Conservation (phyloP, 2,888 invertebrate genomes). For the Gandaritis pyraliata region DNA sequence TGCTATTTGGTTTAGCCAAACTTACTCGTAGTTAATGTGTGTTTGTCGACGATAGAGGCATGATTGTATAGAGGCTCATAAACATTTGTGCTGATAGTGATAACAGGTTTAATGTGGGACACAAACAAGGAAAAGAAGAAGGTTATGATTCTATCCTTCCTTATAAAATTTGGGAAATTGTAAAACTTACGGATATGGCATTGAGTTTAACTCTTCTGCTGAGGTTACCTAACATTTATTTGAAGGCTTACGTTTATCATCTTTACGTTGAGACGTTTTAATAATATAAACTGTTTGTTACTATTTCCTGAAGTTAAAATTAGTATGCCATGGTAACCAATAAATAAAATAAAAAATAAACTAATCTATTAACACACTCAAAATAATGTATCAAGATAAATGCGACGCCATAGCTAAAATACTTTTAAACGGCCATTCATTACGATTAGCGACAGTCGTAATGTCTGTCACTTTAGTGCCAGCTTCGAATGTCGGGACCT, state of each 20-base stretch:
- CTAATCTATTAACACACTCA: conserved; percentile 31
- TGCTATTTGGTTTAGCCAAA: conserved; percentile 62
- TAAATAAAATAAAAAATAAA: neutral
- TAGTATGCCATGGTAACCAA: too few species aligned
- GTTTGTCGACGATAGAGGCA: conserved; percentile 55
- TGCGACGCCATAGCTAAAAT: conserved; percentile 43
- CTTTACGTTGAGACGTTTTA: conserved; percentile 5
- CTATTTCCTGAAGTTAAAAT: too few species aligned
- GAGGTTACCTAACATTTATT: conserved; percentile 14
- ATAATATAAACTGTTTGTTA: neutral
- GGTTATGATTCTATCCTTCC: conserved; percentile 31
- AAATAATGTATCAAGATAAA: conserved; percentile 41
- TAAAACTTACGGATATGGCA: conserved; percentile 32
- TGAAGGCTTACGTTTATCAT: conserved; percentile 5
- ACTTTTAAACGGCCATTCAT: conserved; percentile 64
- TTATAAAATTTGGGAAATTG: conserved; percentile 30
- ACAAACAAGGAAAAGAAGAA: conserved; percentile 55
- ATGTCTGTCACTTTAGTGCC: conserved; percentile 71
- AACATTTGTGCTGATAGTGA: conserved; percentile 59
- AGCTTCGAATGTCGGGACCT: conserved; percentile 63
- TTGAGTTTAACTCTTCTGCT: conserved; percentile 20
- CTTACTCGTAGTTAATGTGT: conserved; percentile 53
- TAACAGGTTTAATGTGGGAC: conserved; percentile 54
- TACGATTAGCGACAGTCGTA: conserved; percentile 69
- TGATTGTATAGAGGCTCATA: conserved; percentile 47